Evolutionary conservation across 2,113 vertebrate genomes (phyloP).

Genomic region (Bagarius yarrelli): DNA sequence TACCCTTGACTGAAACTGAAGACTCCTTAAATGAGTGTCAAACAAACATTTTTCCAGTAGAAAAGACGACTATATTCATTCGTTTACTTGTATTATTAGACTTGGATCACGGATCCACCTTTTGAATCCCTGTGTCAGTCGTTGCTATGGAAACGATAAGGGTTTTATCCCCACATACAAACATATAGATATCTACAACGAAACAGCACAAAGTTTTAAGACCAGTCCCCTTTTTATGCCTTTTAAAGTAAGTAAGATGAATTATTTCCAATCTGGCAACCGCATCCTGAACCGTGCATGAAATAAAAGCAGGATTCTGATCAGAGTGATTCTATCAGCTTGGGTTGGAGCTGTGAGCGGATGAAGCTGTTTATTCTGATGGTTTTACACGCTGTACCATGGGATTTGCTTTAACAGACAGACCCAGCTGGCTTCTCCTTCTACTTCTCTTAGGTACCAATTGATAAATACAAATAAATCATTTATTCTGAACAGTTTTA

Average conservation of each 20-base stretch:
- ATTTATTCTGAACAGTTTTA: too few relatives aligned
- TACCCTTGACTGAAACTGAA: background rate
- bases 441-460: constrained; percentile 83
- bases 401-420: constrained; percentile 86
- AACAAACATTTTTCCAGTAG: background rate
- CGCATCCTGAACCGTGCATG: background rate
- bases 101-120: background rate
- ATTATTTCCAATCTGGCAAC: constrained; percentile 4
- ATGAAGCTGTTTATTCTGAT: constrained; percentile 70
- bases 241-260: background rate
- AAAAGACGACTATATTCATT: background rate
- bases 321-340: constrained; percentile 57
- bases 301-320: background rate
- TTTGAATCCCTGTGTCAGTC: background rate
- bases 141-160: background rate
- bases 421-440: constrained; percentile 80
- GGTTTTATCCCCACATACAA: too few relatives aligned
- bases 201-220: too few relatives aligned
- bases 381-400: constrained; percentile 85
- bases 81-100: background rate
- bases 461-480: too few relatives aligned
- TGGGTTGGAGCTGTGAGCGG: constrained; percentile 47
- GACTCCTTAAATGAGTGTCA: background rate
- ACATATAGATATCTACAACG: too few relatives aligned
- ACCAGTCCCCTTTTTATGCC: too few relatives aligned